Conservation (phyloP, 2,113 vertebrate genomes). For the Poecilia latipinna region DNA sequence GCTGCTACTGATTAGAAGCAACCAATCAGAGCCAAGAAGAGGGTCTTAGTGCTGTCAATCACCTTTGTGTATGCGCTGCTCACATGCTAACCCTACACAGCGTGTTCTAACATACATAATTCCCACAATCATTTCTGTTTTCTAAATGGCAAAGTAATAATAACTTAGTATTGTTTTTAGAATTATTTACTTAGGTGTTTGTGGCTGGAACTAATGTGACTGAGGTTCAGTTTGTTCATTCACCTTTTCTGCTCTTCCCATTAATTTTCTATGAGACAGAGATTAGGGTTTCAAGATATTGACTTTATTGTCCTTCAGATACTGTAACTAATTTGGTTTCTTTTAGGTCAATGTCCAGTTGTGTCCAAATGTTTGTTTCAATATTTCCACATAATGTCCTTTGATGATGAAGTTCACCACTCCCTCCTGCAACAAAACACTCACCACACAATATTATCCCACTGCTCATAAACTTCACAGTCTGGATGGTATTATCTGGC, state of each 20-base stretch:
- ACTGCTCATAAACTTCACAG: too few relatives aligned
- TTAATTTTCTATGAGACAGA: not conserved
- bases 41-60: too few relatives aligned
- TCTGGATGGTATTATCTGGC: too few relatives aligned
- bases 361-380: not conserved
- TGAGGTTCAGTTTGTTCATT: not conserved
- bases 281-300: not conserved
- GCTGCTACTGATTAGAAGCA: too few relatives aligned
- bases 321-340: not conserved
- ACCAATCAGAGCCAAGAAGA: too few relatives aligned
- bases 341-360: not conserved
- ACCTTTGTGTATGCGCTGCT: too few relatives aligned
- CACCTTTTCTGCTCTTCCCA: not conserved
- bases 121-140: not conserved
- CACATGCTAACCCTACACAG: too few relatives aligned
- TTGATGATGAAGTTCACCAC: not conserved
- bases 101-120: not conserved
- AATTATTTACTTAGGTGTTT: not conserved
- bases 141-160: not conserved
- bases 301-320: not conserved
- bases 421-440: not conserved
- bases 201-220: not conserved
- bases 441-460: too few relatives aligned
- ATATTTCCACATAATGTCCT: not conserved
- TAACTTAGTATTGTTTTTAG: not conserved